phyloP scores from a whole-genome alignment of 2,113 vertebrate species.

The Myiagra hebetior region DNA sequence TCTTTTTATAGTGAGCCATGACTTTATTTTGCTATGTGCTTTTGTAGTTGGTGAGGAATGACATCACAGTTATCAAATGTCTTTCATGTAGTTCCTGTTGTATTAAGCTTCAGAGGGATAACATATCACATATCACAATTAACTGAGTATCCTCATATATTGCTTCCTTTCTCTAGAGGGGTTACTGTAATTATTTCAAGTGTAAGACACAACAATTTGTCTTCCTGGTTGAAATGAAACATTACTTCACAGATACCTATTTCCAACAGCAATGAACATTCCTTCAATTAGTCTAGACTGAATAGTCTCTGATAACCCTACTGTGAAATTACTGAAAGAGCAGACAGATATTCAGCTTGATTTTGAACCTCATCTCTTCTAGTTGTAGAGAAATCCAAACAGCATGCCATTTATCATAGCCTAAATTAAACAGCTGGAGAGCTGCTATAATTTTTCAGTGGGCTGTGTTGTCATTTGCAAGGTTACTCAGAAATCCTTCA shows the following conservation, averaged over 20 bases:
- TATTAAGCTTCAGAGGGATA: background rate
- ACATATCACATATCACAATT: background rate
- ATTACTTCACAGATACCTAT: background rate
- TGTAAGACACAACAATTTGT: background rate
- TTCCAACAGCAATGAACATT: background rate
- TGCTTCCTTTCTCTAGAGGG: background rate
- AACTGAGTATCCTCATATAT: background rate
- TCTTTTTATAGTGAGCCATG: background rate
- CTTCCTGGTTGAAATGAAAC: background rate
- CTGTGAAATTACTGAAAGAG: slow-evolving; percentile 3
- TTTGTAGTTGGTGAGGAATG: background rate
- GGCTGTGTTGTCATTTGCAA: background rate
- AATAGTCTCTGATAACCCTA: background rate
- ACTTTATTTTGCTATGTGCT: background rate
- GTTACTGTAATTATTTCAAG: background rate
- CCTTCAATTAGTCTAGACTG: background rate
- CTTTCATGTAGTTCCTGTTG: background rate
- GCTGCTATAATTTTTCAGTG: slow-evolving; percentile 35
- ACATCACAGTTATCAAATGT: background rate
- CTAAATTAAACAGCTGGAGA: slow-evolving; percentile 41
- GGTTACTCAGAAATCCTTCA: slow-evolving; percentile 28
- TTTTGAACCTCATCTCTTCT: background rate
- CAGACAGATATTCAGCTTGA: background rate
- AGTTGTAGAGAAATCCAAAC: background rate
- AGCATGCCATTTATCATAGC: slow-evolving; percentile 28